Evolutionary conservation across 2,888 invertebrate genomes (phyloP).

Genomic region (Melinaea menophilus): DNA sequence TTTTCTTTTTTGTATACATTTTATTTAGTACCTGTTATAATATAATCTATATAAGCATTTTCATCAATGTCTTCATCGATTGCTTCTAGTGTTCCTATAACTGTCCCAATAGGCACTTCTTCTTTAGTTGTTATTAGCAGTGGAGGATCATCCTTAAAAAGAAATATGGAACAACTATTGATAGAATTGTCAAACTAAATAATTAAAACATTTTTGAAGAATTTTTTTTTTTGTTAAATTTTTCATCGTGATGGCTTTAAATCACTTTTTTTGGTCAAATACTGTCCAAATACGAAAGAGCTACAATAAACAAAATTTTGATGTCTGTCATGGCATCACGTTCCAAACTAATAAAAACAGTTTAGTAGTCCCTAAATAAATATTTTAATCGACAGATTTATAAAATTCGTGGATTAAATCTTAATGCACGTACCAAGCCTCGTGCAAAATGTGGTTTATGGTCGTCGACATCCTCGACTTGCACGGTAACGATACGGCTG

Average conservation of each 20-base stretch:
- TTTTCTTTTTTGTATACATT: not conserved
- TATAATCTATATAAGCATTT: slow-evolving; percentile 86
- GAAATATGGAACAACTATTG: not conserved
- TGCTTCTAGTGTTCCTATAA: slow-evolving; percentile 83
- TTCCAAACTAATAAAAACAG: too few species aligned
- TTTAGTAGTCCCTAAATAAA: too few species aligned
- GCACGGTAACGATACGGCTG: slow-evolving; percentile 82
- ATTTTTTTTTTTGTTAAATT: too few species aligned
- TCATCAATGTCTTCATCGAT: slow-evolving; percentile 86
- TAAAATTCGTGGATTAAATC: not conserved
- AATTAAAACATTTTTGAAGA: too few species aligned
- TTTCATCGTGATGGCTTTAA: too few species aligned
- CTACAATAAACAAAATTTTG: too few species aligned
- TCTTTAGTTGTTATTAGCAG: slow-evolving; percentile 80
- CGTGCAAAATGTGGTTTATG: slow-evolving; percentile 85
- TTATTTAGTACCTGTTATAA: slow-evolving; percentile 76
- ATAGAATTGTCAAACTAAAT: not conserved
- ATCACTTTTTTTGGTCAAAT: too few species aligned
- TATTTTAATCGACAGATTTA: too few species aligned
- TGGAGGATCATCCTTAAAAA: slow-evolving; percentile 80
- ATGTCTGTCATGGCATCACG: too few species aligned
- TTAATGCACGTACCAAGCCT: slow-evolving; percentile 72
- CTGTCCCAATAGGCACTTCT: slow-evolving; percentile 81
- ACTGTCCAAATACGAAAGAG: too few species aligned
- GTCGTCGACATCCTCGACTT: slow-evolving; percentile 86